Evolutionary conservation across 2,888 invertebrate genomes (phyloP), one percentile per base, ranked within the genome.

Genomic region (Clanis bilineata): DNA sequence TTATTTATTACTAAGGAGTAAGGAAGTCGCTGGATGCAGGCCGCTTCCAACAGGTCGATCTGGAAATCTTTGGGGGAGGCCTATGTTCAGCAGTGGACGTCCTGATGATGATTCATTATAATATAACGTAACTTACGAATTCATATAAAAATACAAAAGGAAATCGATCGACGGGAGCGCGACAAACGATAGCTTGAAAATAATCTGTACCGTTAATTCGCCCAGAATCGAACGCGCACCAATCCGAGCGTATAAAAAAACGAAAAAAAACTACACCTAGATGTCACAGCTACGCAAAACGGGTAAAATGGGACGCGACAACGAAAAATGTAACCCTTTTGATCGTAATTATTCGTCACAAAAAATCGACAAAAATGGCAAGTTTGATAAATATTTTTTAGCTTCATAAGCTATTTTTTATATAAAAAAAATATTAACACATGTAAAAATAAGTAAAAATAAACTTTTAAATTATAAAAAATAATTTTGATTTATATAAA

Each of bases 211-310:
- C 36, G 28, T 51, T 18, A 18, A 28, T 18, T 18, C 28, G 10
- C 28, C 32, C 32, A 32, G 32, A 28, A 51, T 51, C 51, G 51
- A 51, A 51, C 51, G 7, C 28, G 32, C 51, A 32, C 32, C 28
- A 28, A 47, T 32, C 18, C 32, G 51, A 51, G 51, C 51, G 10
- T 18, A 51, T 23, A 23, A 12, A 41, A 41, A 41, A 41, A 41
- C 2, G 18, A 41, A 15, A 18, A 18, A 9, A 41, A 41, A 44
- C 51, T 51, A 51, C 47, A 18, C 9, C 28, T 51, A 51, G 28
- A 51, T 21, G 51, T 51, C 51, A 51, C 51, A 51, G 51, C 32
- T 51, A 51, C 51, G 51, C 51, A 51, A 28, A 51, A 51, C 51
- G 51, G 51, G 32, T 12, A 15, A 9, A 10, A 4, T 10, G 51